These are phyloP conservation scores for Nymphalis polychloros DNA, from an alignment of 2,888 invertebrate genomes.

Conservation along the genomic window DNA sequence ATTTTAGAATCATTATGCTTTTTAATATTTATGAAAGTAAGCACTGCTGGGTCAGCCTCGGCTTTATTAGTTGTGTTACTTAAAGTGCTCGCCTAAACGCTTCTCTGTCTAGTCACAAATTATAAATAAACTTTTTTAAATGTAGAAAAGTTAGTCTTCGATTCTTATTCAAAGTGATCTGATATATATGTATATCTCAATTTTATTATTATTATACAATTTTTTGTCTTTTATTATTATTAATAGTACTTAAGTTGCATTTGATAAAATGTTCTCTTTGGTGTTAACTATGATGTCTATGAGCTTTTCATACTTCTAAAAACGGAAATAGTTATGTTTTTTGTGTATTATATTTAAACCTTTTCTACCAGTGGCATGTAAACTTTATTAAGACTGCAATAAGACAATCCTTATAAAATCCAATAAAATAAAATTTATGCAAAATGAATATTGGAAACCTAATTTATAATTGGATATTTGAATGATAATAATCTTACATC, in stretches of 20 bases:
- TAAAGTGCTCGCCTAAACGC: conserved; percentile 48
- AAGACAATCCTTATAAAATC: background rate
- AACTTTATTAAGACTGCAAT: background rate
- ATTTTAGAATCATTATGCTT: background rate
- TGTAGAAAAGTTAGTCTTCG: conserved; percentile 34
- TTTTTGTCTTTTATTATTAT: background rate
- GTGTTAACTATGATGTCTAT: too few species aligned
- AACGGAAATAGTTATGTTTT: background rate
- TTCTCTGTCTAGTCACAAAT: conserved; percentile 56
- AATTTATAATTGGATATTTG: too few species aligned
- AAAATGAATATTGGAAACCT: background rate
- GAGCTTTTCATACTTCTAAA: too few species aligned
- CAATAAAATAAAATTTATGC: background rate
- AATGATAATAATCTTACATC: too few species aligned
- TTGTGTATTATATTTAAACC: background rate
- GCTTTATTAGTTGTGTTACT: conserved; percentile 62
- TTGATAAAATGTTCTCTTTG: background rate
- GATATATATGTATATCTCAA: background rate
- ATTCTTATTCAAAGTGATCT: background rate
- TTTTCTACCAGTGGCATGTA: background rate
- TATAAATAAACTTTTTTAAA: conserved; percentile 38
- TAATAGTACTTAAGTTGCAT: background rate
- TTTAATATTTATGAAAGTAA: conserved; percentile 18
- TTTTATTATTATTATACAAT: background rate
- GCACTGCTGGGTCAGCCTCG: conserved; percentile 54